A percentile compares a stretch with the other conserved stretches of the same genome.
Evolutionary conservation across 2,113 vertebrate genomes (phyloP).

Genomic region (Phyllostomus discolor): DNA sequence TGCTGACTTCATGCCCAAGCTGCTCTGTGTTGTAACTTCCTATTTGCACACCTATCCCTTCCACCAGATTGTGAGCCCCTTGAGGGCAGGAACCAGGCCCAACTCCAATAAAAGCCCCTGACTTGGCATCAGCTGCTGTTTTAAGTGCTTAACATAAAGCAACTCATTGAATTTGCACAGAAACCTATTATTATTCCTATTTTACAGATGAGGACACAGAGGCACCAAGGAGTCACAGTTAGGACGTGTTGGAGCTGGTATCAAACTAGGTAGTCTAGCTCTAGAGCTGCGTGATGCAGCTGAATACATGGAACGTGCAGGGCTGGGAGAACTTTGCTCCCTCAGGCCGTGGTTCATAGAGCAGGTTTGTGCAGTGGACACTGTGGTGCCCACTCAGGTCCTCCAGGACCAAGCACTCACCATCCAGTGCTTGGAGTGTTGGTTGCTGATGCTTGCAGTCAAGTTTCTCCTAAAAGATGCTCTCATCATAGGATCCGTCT

Average conservation of each 20-base stretch:
- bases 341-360: not conserved
- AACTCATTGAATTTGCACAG: not conserved
- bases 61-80: not conserved
- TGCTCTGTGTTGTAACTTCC: not conserved
- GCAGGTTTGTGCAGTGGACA: not conserved
- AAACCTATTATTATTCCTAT: too few species aligned
- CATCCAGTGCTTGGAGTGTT: accelerated
- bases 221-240: not conserved
- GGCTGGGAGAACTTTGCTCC: not conserved
- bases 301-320: accelerated
- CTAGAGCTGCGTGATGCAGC: accelerated
- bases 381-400: not conserved
- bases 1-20: accelerated
- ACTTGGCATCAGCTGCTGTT: too few species aligned
- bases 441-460: not conserved
- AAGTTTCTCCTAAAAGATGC: too few species aligned
- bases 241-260: not conserved
- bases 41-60: accelerated
- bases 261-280: not conserved
- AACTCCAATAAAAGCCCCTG: not conserved
- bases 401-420: not conserved
- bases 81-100: not conserved
- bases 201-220: not conserved
- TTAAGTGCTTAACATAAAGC: too few species aligned
- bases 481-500: not conserved